These are phyloP conservation scores for Alosa alosa DNA, from an alignment of 2,113 vertebrate genomes.

Conservation along the genomic window DNA sequence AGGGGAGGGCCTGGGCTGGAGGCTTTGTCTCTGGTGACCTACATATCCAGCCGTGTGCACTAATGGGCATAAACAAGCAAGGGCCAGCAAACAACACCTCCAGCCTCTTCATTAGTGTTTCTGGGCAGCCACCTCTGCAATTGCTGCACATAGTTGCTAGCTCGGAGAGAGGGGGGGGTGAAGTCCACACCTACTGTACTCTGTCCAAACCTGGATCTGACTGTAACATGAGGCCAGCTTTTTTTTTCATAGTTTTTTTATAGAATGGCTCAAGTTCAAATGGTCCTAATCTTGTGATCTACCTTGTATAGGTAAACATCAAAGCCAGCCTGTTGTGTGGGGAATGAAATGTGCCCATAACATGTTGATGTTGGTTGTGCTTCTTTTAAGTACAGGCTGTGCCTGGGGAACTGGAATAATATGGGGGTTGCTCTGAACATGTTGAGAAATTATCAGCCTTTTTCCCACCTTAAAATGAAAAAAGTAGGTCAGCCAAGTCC, in stretches of 20 bases:
- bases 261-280: neutral
- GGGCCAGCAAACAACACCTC: slow-evolving; percentile 56
- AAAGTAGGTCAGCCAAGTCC: neutral
- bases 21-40: slow-evolving; percentile 68
- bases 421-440: slow-evolving; percentile 62
- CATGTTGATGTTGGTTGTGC: slow-evolving; percentile 57
- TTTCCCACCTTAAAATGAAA: neutral
- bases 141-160: neutral
- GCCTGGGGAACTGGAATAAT: slow-evolving; percentile 72
- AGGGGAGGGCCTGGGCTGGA: neutral
- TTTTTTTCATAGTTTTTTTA: neutral
- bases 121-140: neutral
- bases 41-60: slow-evolving; percentile 62
- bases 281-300: neutral
- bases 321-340: slow-evolving; percentile 54
- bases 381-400: slow-evolving; percentile 69
- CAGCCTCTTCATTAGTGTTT: slow-evolving; percentile 38
- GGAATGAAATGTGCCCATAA: slow-evolving; percentile 46
- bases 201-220: neutral
- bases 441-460: neutral
- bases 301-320: slow-evolving; percentile 51
- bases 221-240: neutral
- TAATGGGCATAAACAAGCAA: slow-evolving; percentile 54
- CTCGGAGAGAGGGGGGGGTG: neutral
- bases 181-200: neutral